Conservation (phyloP, 2,888 invertebrate genomes). For the Pyrrhia umbra region DNA sequence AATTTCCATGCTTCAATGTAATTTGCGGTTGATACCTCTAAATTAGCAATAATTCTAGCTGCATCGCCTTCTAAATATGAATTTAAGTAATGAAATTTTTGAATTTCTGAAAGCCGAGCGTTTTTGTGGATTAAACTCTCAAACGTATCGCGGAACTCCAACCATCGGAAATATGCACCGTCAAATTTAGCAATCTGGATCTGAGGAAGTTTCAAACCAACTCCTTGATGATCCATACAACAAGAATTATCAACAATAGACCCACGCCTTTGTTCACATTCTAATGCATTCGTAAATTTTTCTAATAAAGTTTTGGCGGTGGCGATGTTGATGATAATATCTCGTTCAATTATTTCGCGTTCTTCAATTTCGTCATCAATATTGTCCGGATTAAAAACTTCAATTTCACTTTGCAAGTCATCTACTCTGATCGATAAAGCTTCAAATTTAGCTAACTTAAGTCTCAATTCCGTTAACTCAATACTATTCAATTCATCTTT, state of each 20-base stretch:
- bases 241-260: constrained; percentile 6
- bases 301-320: constrained; percentile 43
- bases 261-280: constrained; percentile 6
- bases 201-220: constrained; percentile 46
- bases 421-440: constrained; percentile 29
- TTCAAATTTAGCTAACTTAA: constrained; percentile 28
- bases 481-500: constrained; percentile 4
- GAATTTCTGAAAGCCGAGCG: constrained; percentile 20
- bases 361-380: constrained; percentile 41
- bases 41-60: constrained; percentile 45
- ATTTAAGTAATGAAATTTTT: constrained; percentile 30
- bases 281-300: not conserved
- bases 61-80: constrained; percentile 56
- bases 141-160: constrained; percentile 57
- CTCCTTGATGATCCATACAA: constrained; percentile 24
- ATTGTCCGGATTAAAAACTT: constrained; percentile 33
- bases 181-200: constrained; percentile 56
- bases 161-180: constrained; percentile 54
- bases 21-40: constrained; percentile 44
- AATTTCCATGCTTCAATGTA: constrained; percentile 13
- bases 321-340: constrained; percentile 38
- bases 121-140: constrained; percentile 19
- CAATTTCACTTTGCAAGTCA: constrained; percentile 45
- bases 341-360: constrained; percentile 43
- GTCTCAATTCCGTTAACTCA: constrained; percentile 27